Conservation (phyloP, 1,140 invertebrate species). For the Scaptomyza hsui region DNA sequence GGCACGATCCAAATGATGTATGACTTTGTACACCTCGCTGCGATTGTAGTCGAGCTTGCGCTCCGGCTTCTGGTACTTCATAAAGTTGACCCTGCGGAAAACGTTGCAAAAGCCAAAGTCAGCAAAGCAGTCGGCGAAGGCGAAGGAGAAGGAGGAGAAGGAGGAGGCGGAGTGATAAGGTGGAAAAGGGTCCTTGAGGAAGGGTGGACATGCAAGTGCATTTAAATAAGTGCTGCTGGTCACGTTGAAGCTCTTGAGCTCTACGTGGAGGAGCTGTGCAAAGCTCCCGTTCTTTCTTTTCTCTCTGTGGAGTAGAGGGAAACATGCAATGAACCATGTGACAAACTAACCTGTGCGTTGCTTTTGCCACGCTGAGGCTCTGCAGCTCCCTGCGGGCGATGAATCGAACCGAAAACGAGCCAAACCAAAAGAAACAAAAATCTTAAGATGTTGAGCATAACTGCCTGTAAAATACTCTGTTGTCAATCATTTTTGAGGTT, state of each 20-base stretch:
- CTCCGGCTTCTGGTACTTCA: constrained; percentile 90
- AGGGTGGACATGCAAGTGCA: constrained; percentile 17
- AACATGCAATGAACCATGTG: constrained; percentile 55
- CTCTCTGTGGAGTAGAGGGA: neutral
- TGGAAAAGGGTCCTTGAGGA: neutral
- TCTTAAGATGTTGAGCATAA: neutral
- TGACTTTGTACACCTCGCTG: constrained; percentile 90
- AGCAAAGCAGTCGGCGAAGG: constrained; percentile 16
- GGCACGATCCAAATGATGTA: constrained; percentile 89
- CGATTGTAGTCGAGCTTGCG: constrained; percentile 88
- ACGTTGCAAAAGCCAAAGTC: constrained; percentile 2
- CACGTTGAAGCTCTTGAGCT: constrained; percentile 23
- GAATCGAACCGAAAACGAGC: constrained; percentile 33
- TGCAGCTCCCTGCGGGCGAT: constrained; percentile 64
- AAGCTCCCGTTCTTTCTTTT: neutral
- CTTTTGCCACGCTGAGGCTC: constrained; percentile 62
- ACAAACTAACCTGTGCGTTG: constrained; percentile 74
- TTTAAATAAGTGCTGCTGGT: constrained; percentile 39
- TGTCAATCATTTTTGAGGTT: too few species aligned
- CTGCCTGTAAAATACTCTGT: neutral
- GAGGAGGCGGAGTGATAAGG: neutral
- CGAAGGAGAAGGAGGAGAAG: constrained; percentile 15
- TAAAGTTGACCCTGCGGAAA: constrained; percentile 89
- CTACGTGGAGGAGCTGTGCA: neutral
- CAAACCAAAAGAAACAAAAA: constrained; percentile 2